Conservation (phyloP, 2,888 invertebrate genomes). For the Lathronympha strigana region DNA sequence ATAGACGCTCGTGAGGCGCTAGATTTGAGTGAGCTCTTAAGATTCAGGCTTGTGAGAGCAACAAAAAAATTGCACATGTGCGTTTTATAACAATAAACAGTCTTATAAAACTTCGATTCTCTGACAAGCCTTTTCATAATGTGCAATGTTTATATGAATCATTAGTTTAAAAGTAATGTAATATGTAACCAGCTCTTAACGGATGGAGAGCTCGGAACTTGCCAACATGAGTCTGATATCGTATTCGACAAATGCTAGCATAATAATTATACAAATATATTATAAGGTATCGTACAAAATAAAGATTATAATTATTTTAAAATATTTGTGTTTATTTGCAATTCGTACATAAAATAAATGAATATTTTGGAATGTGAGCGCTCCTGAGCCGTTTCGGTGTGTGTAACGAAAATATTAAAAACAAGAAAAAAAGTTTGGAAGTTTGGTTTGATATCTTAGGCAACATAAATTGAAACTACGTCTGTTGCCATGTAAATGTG, state of each 20-base stretch:
- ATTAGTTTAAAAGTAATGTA: neutral
- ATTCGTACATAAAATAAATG: slow-evolving; percentile 54
- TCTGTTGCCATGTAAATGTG: no score
- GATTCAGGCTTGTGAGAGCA: slow-evolving; percentile 11
- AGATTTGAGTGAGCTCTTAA: no score
- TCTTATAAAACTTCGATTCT: neutral
- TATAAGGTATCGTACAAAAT: slow-evolving; percentile 59
- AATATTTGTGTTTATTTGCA: slow-evolving; percentile 60
- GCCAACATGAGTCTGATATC: slow-evolving; percentile 75
- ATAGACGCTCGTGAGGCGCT: no score
- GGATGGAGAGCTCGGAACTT: slow-evolving; percentile 51
- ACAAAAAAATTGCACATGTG: neutral
- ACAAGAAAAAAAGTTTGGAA: no score
- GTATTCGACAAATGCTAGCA: slow-evolving; percentile 48
- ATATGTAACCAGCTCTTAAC: neutral
- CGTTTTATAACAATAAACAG: neutral
- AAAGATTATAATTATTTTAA: slow-evolving; percentile 61
- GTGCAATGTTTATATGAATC: slow-evolving; percentile 8
- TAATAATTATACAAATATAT: slow-evolving; percentile 36
- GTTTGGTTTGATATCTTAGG: no score
- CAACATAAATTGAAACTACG: no score
- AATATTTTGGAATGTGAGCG: slow-evolving; percentile 54
- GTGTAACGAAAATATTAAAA: no score
- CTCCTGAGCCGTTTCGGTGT: neutral
- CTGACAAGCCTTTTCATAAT: slow-evolving; percentile 1